Conservation (phyloP, 2,888 invertebrate genomes). For the Acleris literana region DNA sequence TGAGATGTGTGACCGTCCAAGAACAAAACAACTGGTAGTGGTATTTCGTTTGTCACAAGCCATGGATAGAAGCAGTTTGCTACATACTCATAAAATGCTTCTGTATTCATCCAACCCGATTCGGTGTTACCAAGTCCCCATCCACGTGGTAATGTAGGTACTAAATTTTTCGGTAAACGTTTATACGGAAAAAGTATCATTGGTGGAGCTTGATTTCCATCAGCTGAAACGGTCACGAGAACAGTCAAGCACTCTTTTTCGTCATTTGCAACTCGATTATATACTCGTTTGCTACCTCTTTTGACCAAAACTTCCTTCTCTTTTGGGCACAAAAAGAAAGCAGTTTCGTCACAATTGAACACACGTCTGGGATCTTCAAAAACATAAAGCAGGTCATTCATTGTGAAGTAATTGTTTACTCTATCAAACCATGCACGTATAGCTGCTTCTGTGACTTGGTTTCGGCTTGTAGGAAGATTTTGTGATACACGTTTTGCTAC, state of each 20-base stretch:
- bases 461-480: too few species aligned
- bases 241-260: background rate
- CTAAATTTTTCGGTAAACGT: background rate
- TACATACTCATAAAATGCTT: background rate
- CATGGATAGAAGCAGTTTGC: background rate
- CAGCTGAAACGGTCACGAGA: conserved; percentile 4
- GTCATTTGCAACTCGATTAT: background rate
- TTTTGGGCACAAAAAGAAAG: background rate
- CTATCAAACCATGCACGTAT: background rate
- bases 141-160: background rate
- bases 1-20: too few species aligned
- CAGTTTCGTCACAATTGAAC: background rate
- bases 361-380: background rate
- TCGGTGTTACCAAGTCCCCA: background rate
- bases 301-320: too few species aligned
- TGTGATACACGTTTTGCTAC: too few species aligned
- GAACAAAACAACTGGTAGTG: too few species aligned
- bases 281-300: background rate
- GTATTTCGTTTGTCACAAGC: background rate
- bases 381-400: background rate
- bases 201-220: background rate
- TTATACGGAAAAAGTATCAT: background rate
- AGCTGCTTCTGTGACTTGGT: too few species aligned
- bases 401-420: background rate
- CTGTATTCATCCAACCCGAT: background rate